These are phyloP conservation scores for Drosophila tsacasi DNA, from an alignment of 1,140 invertebrate species.

Conservation along the genomic window DNA sequence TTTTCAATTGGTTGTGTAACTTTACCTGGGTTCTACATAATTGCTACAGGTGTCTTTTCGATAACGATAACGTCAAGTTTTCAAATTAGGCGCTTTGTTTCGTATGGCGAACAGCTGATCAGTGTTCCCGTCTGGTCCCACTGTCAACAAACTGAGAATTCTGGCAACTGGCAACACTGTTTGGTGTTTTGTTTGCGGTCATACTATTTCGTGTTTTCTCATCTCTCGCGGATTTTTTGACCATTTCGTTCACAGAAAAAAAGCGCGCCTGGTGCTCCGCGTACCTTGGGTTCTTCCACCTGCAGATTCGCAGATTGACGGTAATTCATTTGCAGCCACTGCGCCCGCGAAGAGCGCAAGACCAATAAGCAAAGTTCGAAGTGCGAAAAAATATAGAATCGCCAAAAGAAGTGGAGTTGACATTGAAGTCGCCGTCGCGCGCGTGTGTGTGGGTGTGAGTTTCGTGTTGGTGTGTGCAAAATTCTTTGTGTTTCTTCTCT, in stretches of 20 bases:
- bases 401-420: conserved; percentile 59
- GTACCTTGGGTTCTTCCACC: conserved; percentile 7
- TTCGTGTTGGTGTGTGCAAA: conserved; percentile 54
- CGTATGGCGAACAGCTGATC: background rate
- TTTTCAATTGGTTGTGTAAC: background rate
- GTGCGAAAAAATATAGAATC: background rate
- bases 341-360: background rate
- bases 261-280: conserved; percentile 32
- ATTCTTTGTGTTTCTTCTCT: conserved; percentile 68
- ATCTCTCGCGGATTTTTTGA: no score
- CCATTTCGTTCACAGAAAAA: conserved; percentile 1
- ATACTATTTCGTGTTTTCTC: background rate
- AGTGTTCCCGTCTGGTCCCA: background rate
- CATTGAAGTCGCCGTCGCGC: conserved; percentile 62
- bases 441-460: conserved; percentile 20
- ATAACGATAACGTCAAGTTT: background rate
- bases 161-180: background rate
- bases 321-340: conserved; percentile 36
- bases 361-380: background rate
- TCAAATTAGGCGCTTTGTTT: background rate
- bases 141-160: background rate
- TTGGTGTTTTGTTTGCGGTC: background rate
- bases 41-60: background rate
- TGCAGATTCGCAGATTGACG: conserved; percentile 18
- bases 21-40: conserved; percentile 1